Conservation (phyloP, 1,140 invertebrate genomes). For the Amphibalanus amphitrite region DNA sequence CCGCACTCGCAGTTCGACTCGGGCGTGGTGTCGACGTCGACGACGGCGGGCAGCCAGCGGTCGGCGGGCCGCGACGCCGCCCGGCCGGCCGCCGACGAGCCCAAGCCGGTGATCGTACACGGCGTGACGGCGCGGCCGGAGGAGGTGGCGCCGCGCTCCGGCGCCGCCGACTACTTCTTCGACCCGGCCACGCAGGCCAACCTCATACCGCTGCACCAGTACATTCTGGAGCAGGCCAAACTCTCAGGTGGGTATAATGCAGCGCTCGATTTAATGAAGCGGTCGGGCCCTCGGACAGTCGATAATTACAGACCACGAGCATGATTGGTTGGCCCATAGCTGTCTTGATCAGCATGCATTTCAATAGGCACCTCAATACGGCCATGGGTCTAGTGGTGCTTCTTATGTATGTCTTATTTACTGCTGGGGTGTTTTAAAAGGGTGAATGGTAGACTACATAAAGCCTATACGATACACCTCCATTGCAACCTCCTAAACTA, state of each 20-base stretch:
- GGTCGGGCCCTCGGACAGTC: too few relatives aligned
- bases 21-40: slow-evolving; percentile 16
- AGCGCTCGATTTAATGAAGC: not conserved
- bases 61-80: not conserved
- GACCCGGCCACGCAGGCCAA: slow-evolving; percentile 34
- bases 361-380: not conserved
- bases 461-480: too few relatives aligned
- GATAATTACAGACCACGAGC: too few relatives aligned
- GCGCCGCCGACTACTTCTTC: not conserved
- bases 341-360: not conserved
- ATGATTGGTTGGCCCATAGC: too few relatives aligned
- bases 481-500: too few relatives aligned
- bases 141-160: not conserved
- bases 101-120: slow-evolving; percentile 5
- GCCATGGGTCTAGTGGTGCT: not conserved
- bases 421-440: not conserved
- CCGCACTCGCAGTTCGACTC: slow-evolving; percentile 22
- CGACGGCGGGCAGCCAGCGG: slow-evolving; percentile 10
- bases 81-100: not conserved
- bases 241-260: slow-evolving; percentile 21
- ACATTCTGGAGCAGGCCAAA: slow-evolving; percentile 56
- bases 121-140: not conserved
- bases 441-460: too few relatives aligned
- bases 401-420: slow-evolving; percentile 13
- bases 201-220: slow-evolving; percentile 64